These are phyloP conservation scores for Gasteruption jaculator DNA, from an alignment of 2,888 invertebrate genomes.

Conservation along the genomic window DNA sequence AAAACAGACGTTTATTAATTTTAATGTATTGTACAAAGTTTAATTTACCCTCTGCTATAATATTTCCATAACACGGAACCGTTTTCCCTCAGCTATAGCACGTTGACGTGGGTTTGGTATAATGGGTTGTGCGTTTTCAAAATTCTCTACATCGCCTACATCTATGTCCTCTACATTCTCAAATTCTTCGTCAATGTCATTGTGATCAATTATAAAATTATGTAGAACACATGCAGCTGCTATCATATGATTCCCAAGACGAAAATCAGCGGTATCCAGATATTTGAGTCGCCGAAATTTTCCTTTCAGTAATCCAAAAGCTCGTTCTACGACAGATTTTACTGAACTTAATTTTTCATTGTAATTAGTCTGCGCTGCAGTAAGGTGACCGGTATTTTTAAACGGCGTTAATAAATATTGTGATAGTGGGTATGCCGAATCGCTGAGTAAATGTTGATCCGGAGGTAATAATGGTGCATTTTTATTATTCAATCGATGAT, in stretches of 20 bases:
- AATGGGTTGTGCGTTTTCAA: too few species aligned
- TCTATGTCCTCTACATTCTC: neutral
- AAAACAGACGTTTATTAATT: too few species aligned
- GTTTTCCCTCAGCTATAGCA: too few species aligned
- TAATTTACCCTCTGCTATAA: too few species aligned
- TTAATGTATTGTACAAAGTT: too few species aligned
- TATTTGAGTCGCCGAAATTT: constrained; percentile 2
- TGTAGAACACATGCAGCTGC: constrained; percentile 5
- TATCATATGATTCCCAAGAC: neutral
- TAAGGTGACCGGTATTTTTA: constrained; percentile 4
- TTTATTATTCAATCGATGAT: too few species aligned
- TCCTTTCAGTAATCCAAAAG: constrained; percentile 6
- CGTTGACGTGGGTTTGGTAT: too few species aligned
- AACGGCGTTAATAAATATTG: constrained; percentile 2
- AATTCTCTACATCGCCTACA: neutral
- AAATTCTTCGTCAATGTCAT: neutral
- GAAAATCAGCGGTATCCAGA: constrained; percentile 1
- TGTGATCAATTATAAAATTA: constrained; percentile 3
- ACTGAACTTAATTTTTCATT: constrained; percentile 1
- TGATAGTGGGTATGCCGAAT: too few species aligned
- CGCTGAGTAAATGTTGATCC: neutral
- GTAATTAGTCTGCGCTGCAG: neutral
- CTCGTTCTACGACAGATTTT: neutral
- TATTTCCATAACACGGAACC: too few species aligned
- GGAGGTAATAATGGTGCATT: neutral